Percentiles rank a stretch among this genome's conserved stretches.
phyloP scores from a whole-genome alignment of 2,113 vertebrate genomes.

The Brevimyrus niger region DNA sequence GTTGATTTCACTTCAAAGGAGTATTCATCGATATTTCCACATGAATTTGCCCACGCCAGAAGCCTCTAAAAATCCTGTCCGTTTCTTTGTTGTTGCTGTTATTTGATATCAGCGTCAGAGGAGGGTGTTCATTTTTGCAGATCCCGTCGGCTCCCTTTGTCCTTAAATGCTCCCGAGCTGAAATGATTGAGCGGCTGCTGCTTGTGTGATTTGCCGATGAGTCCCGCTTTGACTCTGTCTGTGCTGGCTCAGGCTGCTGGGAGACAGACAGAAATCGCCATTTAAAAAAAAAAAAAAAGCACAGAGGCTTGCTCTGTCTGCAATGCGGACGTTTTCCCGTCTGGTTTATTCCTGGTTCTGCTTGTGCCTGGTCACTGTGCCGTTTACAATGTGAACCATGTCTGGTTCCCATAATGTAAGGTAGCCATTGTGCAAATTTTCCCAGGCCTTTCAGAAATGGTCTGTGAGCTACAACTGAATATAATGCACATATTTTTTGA shows the following conservation, averaged over 20 bases:
- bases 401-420: neutral
- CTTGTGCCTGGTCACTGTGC: neutral
- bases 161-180: slow-evolving; percentile 24
- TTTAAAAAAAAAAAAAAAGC: neutral
- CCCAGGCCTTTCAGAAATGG: neutral
- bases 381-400: neutral
- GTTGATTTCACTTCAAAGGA: neutral
- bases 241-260: slow-evolving; percentile 35
- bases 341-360: neutral
- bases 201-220: slow-evolving; percentile 59
- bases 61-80: slow-evolving; percentile 33
- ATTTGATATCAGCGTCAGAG: neutral
- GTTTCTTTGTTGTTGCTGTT: neutral
- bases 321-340: neutral
- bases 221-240: slow-evolving; percentile 38
- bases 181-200: slow-evolving; percentile 46
- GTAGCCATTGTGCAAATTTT: neutral
- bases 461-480: neutral
- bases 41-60: neutral
- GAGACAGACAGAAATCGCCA: slow-evolving; percentile 33
- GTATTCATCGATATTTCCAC: neutral
- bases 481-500: neutral
- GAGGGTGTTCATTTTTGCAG: slow-evolving; percentile 11
- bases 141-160: slow-evolving; percentile 30
- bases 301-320: neutral